Evolutionary conservation across 2,797 vertebrate species (phyloP).

Genomic region (Bryconaethiops microstoma): DNA sequence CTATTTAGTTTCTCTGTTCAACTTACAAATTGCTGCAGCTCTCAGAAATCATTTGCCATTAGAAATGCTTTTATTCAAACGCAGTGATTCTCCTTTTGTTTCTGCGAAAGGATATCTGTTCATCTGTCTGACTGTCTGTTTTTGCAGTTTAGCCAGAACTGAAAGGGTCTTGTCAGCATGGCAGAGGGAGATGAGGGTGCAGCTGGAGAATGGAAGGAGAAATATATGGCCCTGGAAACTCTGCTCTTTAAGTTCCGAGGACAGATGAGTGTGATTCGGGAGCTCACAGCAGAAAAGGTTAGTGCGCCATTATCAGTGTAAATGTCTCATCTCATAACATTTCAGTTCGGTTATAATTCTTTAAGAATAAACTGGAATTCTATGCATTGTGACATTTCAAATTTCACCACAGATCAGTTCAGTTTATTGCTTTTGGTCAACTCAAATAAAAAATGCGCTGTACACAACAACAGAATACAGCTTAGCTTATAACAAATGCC

Average conservation of each 20-base stretch:
- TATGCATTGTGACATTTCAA: neutral
- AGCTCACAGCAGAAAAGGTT: conserved; percentile 95
- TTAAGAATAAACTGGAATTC: neutral
- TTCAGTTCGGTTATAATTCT: neutral
- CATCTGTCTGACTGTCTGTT: neutral
- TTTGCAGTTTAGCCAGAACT: conserved; percentile 11
- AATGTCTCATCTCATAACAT: neutral
- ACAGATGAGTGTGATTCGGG: conserved; percentile 94
- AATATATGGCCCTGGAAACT: conserved; percentile 89
- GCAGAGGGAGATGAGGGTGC: conserved; percentile 85
- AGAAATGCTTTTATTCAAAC: neutral
- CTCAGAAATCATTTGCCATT: neutral
- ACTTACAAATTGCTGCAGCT: neutral
- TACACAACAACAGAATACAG: too few species aligned
- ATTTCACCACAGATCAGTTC: neutral
- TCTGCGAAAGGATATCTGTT: neutral
- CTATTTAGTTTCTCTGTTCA: neutral
- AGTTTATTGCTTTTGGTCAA: too few species aligned
- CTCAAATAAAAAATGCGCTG: too few species aligned
- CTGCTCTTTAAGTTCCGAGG: conserved; percentile 95
- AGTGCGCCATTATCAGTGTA: conserved; percentile 14
- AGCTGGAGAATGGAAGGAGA: conserved; percentile 92
- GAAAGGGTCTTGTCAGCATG: conserved; percentile 72
- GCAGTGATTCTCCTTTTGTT: neutral
- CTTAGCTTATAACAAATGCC: too few species aligned